Evolutionary conservation across 2,888 invertebrate species (phyloP).

Genomic region (Tachina fera): DNA sequence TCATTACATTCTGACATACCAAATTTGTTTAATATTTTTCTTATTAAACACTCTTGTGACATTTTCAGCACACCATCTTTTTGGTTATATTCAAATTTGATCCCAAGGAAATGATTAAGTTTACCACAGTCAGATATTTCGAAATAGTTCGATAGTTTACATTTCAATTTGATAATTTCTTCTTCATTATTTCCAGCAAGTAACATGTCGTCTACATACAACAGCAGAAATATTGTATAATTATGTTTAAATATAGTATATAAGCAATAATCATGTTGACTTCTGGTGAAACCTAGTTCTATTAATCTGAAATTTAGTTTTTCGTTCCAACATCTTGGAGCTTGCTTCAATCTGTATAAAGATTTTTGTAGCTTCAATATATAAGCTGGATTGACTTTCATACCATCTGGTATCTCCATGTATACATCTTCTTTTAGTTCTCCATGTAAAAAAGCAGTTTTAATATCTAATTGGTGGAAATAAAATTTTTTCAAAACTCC

Average conservation of each 20-base stretch:
- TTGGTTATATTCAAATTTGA: not conserved
- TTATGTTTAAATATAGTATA: slow-evolving; percentile 3
- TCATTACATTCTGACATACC: slow-evolving; percentile 61
- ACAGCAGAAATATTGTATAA: slow-evolving; percentile 17
- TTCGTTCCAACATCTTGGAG: slow-evolving; percentile 57
- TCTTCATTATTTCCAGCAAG: slow-evolving; percentile 22
- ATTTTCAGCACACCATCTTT: slow-evolving; percentile 29
- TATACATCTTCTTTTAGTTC: slow-evolving; percentile 59
- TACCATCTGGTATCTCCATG: slow-evolving; percentile 56
- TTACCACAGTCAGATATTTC: not conserved
- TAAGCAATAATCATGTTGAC: slow-evolving; percentile 43
- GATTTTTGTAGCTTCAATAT: slow-evolving; percentile 11
- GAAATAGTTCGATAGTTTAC: too few species aligned
- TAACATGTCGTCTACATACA: slow-evolving; percentile 57
- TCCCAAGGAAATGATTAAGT: slow-evolving; percentile 51
- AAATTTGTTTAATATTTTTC: slow-evolving; percentile 53
- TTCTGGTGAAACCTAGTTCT: slow-evolving; percentile 25
- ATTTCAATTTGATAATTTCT: too few species aligned
- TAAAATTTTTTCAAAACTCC: slow-evolving; percentile 23
- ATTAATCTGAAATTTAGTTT: slow-evolving; percentile 25
- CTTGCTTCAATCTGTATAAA: slow-evolving; percentile 52
- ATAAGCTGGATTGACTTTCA: not conserved
- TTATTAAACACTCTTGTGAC: slow-evolving; percentile 39
- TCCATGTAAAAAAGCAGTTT: too few species aligned
- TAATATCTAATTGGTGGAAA: slow-evolving; percentile 54